Base-by-base conservation (phyloP, 2,888 invertebrate genomes). In the Diarsia brunnea region DNA sequence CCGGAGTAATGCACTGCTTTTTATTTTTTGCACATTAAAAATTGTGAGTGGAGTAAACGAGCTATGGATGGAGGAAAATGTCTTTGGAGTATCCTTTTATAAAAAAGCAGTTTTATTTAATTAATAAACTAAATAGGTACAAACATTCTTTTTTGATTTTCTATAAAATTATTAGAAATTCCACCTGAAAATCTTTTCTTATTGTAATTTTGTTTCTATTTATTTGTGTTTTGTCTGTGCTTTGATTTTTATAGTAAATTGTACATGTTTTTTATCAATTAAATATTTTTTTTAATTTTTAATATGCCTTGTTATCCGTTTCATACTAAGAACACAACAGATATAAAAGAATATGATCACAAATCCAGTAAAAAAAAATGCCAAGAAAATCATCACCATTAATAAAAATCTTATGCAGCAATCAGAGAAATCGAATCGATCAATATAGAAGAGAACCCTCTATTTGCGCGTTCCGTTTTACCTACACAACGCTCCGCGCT, bases 1-100 rank as follows among this genome's bases (percentile, higher is more conserved):
- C 92, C 84, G 86, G 89, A 89, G 94, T 95, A 95, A 95, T 95
- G 95, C 94, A 95, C 92, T 92, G 93, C 93, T 93, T 95, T 95
- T 95, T 95, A 93, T 92, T 92, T 87, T 93, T 91, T 88, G 85
- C 88, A 89, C 92, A 91, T 92, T 92, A 91, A 92, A 70, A 93
- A 92, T 92, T 87, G 91, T 86, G 90, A 90, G 83, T 87, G 90
- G 89, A 90, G 92, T 90, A 91, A 93, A 90, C 90, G 91, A 90
- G 89, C 89, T 79, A 81, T 78, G n/a, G 76, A 73, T 77, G 55
- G 45, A 43, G 58, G 64, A 69, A 74, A 84, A 63, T 69, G 19
- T 58, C 66, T 73, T 75, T 64, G 31, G 64, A 43, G 67, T 71
- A 24, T 75, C 68, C 45, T 45, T 68, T 4, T 31, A 31, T 21